Percentiles rank a stretch among this genome's conserved stretches.
Conservation (phyloP, 2,113 vertebrate species). For the Ondatra zibethicus region DNA sequence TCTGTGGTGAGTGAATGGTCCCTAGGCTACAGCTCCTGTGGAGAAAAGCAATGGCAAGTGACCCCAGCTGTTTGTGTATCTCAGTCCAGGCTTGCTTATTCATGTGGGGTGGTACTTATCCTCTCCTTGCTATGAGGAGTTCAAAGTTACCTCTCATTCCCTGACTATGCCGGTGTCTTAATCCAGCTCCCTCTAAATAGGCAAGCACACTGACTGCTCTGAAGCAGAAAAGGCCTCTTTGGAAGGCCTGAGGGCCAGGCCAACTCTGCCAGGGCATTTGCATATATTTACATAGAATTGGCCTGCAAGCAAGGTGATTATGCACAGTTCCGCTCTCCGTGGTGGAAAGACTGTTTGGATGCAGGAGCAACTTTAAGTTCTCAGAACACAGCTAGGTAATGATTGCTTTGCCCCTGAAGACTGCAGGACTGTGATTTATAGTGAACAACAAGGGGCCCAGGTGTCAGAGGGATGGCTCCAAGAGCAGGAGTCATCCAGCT, state of each 20-base stretch:
- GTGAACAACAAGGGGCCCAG: neutral
- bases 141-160: neutral
- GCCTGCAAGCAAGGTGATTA: slow-evolving; percentile 9
- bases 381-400: neutral
- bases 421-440: neutral
- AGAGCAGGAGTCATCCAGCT: neutral
- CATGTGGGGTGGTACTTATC: neutral
- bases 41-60: neutral
- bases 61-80: neutral
- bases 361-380: neutral
- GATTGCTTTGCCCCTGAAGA: neutral
- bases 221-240: neutral
- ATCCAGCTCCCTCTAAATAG: neutral
- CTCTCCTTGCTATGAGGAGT: neutral
- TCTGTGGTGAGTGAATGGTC: slow-evolving; percentile 37
- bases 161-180: neutral
- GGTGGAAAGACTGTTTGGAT: neutral
- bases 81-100: neutral
- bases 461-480: neutral
- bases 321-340: neutral
- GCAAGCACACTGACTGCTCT: neutral
- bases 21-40: neutral
- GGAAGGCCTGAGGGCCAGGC: slow-evolving; percentile 16
- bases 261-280: neutral
- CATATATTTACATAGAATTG: slow-evolving; percentile 50